Evolutionary conservation across 2,888 invertebrate genomes (phyloP).

Genomic region (Laothoe populi): DNA sequence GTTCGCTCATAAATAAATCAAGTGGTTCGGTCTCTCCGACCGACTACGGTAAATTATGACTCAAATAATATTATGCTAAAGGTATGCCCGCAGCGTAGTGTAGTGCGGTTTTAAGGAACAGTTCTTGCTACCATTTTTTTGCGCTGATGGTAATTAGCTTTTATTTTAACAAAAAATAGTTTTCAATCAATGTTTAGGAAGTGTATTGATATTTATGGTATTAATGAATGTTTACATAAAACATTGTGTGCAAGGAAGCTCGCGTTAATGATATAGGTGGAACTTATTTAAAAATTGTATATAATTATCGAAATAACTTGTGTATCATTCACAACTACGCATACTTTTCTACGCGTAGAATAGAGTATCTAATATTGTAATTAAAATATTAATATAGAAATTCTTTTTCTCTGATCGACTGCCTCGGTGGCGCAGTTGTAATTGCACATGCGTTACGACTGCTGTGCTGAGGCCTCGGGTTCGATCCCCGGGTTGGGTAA

Average conservation of each 20-base stretch:
- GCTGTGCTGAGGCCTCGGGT: too few relatives aligned
- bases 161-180: conserved; percentile 31
- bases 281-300: not conserved
- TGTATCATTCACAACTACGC: not conserved
- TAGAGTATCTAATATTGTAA: too few relatives aligned
- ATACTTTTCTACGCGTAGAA: too few relatives aligned
- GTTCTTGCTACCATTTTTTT: conserved; percentile 39
- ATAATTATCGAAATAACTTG: not conserved
- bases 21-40: conserved; percentile 59
- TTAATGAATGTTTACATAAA: not conserved
- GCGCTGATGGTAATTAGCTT: conserved; percentile 48
- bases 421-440: too few relatives aligned
- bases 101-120: conserved; percentile 37
- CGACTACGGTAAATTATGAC: conserved; percentile 73
- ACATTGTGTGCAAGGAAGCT: not conserved
- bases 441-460: too few relatives aligned
- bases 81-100: conserved; percentile 46
- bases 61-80: conserved; percentile 80
- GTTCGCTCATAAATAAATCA: conserved; percentile 81
- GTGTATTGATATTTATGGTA: not conserved
- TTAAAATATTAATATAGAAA: too few relatives aligned
- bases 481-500: too few relatives aligned
- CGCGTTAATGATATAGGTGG: not conserved
- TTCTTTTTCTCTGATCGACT: too few relatives aligned
- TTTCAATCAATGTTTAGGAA: not conserved